phyloP scores from a whole-genome alignment of 2,888 invertebrate species.

The Polydrusus tereticollis region DNA sequence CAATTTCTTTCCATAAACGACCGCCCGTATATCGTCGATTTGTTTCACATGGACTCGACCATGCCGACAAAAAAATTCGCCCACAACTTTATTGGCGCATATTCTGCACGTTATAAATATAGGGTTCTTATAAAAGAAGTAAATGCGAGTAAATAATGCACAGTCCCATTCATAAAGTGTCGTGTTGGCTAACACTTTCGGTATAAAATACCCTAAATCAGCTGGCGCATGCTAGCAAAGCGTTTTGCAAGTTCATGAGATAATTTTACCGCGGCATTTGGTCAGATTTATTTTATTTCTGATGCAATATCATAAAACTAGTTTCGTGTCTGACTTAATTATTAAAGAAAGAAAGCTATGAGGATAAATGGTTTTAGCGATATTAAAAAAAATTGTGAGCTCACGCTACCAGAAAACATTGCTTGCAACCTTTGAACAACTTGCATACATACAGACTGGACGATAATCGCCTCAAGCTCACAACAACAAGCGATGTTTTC shows the following conservation, averaged over 20 bases:
- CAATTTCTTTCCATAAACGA: constrained; percentile 25
- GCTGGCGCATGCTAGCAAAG: background rate
- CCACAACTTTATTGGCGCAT: constrained; percentile 37
- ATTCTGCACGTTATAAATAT: constrained; percentile 40
- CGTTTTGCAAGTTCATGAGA: constrained; percentile 1
- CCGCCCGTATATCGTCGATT: constrained; percentile 39
- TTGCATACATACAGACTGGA: too few species aligned
- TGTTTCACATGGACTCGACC: constrained; percentile 30
- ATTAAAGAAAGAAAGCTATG: background rate
- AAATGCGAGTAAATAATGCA: constrained; percentile 30
- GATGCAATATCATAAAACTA: background rate
- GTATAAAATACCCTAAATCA: constrained; percentile 9
- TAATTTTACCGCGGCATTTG: background rate
- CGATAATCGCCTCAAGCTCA: too few species aligned
- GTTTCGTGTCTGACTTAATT: too few species aligned
- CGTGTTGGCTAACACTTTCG: constrained; percentile 37
- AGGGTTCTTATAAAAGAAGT: constrained; percentile 32
- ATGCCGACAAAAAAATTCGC: constrained; percentile 32
- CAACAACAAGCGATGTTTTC: too few species aligned
- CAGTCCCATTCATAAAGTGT: constrained; percentile 35
- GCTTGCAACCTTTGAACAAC: too few species aligned
- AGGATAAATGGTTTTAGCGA: too few species aligned
- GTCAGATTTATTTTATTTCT: background rate
- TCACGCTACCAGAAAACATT: too few species aligned
- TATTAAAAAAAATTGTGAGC: too few species aligned